Base-by-base conservation (phyloP, 2,888 invertebrate species). In the Oligia latruncula region DNA sequence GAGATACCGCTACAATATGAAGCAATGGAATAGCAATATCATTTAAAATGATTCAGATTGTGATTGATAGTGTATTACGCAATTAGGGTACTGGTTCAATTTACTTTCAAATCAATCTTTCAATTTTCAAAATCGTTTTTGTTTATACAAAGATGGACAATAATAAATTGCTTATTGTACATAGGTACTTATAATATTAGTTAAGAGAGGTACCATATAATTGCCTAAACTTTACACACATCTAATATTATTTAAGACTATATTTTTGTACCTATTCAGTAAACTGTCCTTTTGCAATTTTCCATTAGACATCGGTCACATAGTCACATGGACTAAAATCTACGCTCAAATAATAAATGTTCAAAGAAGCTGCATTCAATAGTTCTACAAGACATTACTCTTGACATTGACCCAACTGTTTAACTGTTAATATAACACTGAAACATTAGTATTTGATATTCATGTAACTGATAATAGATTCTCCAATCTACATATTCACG, bases 401-500 rank as follows among this genome's bases (percentile, higher is more conserved):
- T 46, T 64, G 55, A 64, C 64, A 40, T 52, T 71, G 46, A 49
- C 40, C 15, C 20, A 62, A 9, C 20, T 52, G 15, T 62, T 77
- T 23, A 29, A 29, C 29, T 29, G 29, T 29, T 29, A 15, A 23
- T 58, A 17, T 52, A 35, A 35, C 13, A 35, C 13, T 66, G 5
- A 40, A 17, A n/a, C 23, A 29, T 20, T 68, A 66, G 40, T 58
- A 58, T 60, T 70, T 60, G 58, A 43, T 65, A 77, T 65, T 67
- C n/a, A 77, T 62, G 46, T 40, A 46, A 15, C 66, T 83, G 62
- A 77, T 83, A 71, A 71, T 46, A 62, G 60, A 55, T 67, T 71
- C 66, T 60, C 29, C 62, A 64, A 76, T 82, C 49, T 82, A 29
- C 40, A 77, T 29, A n/a, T 43, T 81, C 65, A 76, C n/a, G 35